Base-by-base conservation (phyloP, 2,113 vertebrate species). In the Origma solitaria region DNA sequence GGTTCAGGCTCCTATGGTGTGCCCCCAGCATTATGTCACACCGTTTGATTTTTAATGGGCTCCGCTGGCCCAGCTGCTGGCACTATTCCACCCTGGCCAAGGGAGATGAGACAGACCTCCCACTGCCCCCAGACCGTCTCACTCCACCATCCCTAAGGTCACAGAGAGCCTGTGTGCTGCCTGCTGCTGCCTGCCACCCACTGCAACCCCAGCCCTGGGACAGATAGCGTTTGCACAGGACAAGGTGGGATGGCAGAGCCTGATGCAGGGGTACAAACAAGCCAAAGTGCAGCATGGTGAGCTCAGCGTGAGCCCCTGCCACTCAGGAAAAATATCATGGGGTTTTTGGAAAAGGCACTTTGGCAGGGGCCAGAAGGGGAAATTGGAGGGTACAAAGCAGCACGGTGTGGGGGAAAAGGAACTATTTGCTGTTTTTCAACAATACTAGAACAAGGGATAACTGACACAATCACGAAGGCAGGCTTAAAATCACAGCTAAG, bases 391-490 rank as follows among this genome's bases (percentile, higher is more conserved):
- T 44, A 25, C 51, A 80, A 86, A 65, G 50, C 35, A 91, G 42
- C 25, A 40, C 0, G 0, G 10, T 2, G 1, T 65, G 9, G 24
- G 16, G 5, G 4, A n/a, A 75, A 82, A 44, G 47, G 35, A 91
- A 64, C 51, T 64, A 73, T 58, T 85, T 3, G 2, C 10, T 33
- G 30, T 13, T 90, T 75, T 93, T 82, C 56, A 70, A 70, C 49
- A 82, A 12, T 42, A 50, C 4, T 40, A 60, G 44, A 85, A 58
- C 22, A 76, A 71, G 53, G 27, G 13, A 72, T 24, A 17, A 56
- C 21, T 0, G 0, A 73, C 35, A 60, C 33, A 76, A 42, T 56
- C 49, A 35, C 0, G 0, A 60, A 83, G 31, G n/a, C 64, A 73
- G 49, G 18, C 20, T 87, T 82, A 64, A 88, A 90, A 93, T 85